These are phyloP conservation scores for Limnothrissa miodon DNA, from an alignment of 2,113 vertebrate species.

Conservation along the genomic window DNA sequence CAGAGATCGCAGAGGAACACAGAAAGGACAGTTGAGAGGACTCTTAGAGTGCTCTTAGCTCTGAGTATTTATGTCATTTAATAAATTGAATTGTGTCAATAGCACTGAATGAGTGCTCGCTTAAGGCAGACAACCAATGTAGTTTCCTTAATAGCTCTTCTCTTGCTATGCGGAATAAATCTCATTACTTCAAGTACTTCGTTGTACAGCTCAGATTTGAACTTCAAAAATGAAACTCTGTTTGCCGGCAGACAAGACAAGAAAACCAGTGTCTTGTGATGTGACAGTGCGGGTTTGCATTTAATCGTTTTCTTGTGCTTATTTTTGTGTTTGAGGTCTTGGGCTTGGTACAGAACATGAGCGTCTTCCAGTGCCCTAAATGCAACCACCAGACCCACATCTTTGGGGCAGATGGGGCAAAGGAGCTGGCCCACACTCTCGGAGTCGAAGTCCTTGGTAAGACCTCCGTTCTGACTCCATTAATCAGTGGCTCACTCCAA, in stretches of 20 bases:
- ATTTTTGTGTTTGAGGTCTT: conserved; percentile 77
- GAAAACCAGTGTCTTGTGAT: not conserved
- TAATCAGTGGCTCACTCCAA: not conserved
- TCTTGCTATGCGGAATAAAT: not conserved
- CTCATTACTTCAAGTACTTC: not conserved
- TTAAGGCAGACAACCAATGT: not conserved
- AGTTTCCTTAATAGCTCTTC: not conserved
- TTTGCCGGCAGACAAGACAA: not conserved
- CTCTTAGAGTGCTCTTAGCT: not conserved
- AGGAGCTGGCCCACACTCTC: conserved; percentile 77
- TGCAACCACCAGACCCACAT: conserved; percentile 91
- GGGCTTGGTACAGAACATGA: conserved; percentile 97
- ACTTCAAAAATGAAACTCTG: not conserved
- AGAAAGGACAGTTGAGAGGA: not conserved
- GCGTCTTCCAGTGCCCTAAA: conserved; percentile 92
- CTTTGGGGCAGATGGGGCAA: conserved; percentile 88
- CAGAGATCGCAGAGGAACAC: not conserved
- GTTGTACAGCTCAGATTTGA: not conserved
- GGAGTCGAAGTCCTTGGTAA: conserved; percentile 84
- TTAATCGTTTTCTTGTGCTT: not conserved
- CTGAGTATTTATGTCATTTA: not conserved
- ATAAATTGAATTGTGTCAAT: not conserved
- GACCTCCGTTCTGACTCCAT: conserved; percentile 26
- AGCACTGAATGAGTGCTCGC: not conserved
- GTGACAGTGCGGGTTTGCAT: not conserved